Base-by-base conservation (phyloP, 1,140 invertebrate species). In the Drosophila dunni region DNA sequence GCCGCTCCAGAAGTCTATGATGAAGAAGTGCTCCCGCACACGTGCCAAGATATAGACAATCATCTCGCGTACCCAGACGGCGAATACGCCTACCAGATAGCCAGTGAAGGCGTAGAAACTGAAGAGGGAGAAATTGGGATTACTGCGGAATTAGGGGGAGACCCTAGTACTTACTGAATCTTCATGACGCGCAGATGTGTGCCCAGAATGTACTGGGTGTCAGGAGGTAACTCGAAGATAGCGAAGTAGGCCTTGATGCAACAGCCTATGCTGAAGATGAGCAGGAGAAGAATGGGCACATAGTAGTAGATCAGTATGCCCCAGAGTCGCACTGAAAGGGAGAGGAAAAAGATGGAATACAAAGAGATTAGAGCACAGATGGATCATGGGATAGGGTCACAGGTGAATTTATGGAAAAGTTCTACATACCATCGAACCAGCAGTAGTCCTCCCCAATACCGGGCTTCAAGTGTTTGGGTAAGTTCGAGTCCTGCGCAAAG, bases 371-470 rank as follows among this genome's bases (percentile, higher is more conserved):
- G 36, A 38, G 36, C 7, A 38, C 36, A 38, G 36, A 38, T 17
- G 17, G 17, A 7, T 38, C 7, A 38, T 29, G 5, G 24, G 24
- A 29, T 29, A 29, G n/a, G n/a, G n/a, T n/a, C n/a, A n/a, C n/a
- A n/a, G n/a, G n/a, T n/a, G n/a, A n/a, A n/a, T n/a, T n/a, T n/a
- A n/a, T n/a, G n/a, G 0, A 29, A 29, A 0, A 29, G 0, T 8
- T 60, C 17, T 24, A 17, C 68, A 6, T 81, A 95, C 94, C 91
- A 70, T 90, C 84, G 70, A 95, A 95, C 94, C 94, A 95, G 71
- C 91, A 92, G 80, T 94, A 95, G 20, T 93, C 93, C 15, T 90
- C 91, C 0, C 94, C 95, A 62, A 95, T 94, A 2, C 93, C 92
- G 0, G 95, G 95, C 53, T 92, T 93, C 13, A 93, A 84, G 54